phyloP scores from a whole-genome alignment of 2,888 invertebrate genomes.

The Chesias legatella region DNA sequence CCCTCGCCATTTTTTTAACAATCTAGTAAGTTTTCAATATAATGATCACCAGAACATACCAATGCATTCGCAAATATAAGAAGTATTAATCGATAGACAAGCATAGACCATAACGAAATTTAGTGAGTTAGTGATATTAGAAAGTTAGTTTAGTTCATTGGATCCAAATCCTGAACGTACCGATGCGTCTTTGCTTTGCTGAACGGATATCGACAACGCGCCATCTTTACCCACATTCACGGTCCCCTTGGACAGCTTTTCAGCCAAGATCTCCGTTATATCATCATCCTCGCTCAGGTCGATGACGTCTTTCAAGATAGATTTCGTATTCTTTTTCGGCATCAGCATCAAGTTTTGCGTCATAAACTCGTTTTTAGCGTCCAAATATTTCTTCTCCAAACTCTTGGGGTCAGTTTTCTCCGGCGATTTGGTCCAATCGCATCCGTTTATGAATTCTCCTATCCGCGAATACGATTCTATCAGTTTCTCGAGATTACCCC shows the following conservation, averaged over 20 bases:
- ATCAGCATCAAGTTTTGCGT: slow-evolving; percentile 66
- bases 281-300: slow-evolving; percentile 68
- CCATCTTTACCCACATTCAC: slow-evolving; percentile 69
- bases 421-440: slow-evolving; percentile 66
- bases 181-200: slow-evolving; percentile 51
- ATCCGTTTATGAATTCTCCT: slow-evolving; percentile 72
- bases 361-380: slow-evolving; percentile 76
- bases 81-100: neutral
- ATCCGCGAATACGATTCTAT: slow-evolving; percentile 73
- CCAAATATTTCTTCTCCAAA: slow-evolving; percentile 68
- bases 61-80: no score
- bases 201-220: slow-evolving; percentile 68
- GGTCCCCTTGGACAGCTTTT: slow-evolving; percentile 60
- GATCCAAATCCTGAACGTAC: slow-evolving; percentile 49
- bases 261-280: slow-evolving; percentile 55
- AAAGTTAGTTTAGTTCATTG: slow-evolving; percentile 38
- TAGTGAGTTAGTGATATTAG: slow-evolving; percentile 34
- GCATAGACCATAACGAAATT: slow-evolving; percentile 15
- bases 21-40: no score
- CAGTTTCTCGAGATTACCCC: slow-evolving; percentile 64
- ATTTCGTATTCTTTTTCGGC: slow-evolving; percentile 59
- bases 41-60: no score
- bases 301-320: slow-evolving; percentile 62
- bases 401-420: slow-evolving; percentile 56
- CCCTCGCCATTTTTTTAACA: no score